phyloP scores from a whole-genome alignment of 1,140 invertebrate genomes.

The Drosophila nannoptera region DNA sequence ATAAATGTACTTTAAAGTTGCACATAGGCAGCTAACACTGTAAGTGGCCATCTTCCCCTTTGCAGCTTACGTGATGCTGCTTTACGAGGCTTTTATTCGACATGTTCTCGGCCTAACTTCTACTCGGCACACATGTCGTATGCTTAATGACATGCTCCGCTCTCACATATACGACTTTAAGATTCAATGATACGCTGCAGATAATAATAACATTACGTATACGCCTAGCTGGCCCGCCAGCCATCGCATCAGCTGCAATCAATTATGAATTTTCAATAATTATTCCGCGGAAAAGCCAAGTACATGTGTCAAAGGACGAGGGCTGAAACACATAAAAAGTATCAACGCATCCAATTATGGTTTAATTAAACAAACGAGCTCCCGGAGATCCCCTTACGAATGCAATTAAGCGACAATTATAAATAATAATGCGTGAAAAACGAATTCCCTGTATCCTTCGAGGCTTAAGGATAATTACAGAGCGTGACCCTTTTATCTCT shows the following conservation, averaged over 20 bases:
- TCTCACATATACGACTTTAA: conserved; percentile 21
- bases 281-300: not conserved
- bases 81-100: conserved; percentile 20
- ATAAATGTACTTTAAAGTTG: not conserved
- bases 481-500: too few relatives aligned
- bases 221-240: not conserved
- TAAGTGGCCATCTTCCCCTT: conserved; percentile 26
- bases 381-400: too few relatives aligned
- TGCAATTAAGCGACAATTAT: too few relatives aligned
- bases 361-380: too few relatives aligned
- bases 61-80: conserved; percentile 41
- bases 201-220: conserved; percentile 15
- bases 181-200: conserved; percentile 35
- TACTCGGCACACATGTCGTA: conserved; percentile 46
- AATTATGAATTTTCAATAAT: conserved; percentile 19
- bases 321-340: too few relatives aligned
- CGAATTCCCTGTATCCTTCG: too few relatives aligned
- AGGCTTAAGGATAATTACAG: too few relatives aligned
- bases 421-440: too few relatives aligned
- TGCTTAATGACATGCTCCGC: conserved; percentile 37
- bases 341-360: too few relatives aligned
- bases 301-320: not conserved
- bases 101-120: conserved; percentile 7
- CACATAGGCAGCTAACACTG: conserved; percentile 20
- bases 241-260: not conserved